Evolutionary conservation across 2,888 invertebrate genomes (phyloP).

Genomic region (Heliconius ismenius): DNA sequence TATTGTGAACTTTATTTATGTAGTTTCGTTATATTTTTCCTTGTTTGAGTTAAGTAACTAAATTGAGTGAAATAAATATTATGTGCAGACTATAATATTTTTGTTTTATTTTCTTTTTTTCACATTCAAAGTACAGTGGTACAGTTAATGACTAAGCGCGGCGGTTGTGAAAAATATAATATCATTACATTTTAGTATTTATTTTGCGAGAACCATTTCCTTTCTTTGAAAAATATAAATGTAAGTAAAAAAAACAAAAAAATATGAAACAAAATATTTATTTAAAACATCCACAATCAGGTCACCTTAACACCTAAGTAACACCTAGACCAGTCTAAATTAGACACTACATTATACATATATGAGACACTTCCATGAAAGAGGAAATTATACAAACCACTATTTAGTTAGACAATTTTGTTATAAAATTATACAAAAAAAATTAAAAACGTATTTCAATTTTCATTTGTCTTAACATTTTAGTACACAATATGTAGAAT

Average conservation of each 20-base stretch:
- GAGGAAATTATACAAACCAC: neutral
- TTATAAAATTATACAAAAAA: neutral
- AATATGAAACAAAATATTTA: conserved; percentile 1
- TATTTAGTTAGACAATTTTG: neutral
- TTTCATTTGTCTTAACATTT: too few relatives aligned
- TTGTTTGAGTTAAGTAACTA: conserved; percentile 15
- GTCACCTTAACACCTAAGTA: conserved; percentile 4
- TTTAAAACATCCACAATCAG: conserved; percentile 13
- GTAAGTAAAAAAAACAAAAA: neutral
- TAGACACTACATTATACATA: conserved; percentile 2
- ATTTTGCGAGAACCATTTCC: too few relatives aligned
- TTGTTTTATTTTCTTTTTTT: conserved; percentile 13
- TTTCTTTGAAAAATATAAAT: neutral
- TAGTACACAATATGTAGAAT: too few relatives aligned
- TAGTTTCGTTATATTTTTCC: conserved; percentile 18
- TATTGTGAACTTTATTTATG: neutral
- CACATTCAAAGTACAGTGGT: too few relatives aligned
- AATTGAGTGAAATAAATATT: conserved; percentile 36
- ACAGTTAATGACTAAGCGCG: neutral
- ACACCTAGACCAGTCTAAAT: conserved; percentile 18
- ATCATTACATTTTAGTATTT: too few relatives aligned
- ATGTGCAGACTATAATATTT: conserved; percentile 14
- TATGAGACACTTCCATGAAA: neutral
- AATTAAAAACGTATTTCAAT: too few relatives aligned
- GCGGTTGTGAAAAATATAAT: neutral